Evolutionary conservation across 2,888 invertebrate genomes (phyloP).

Genomic region (Syrphus vitripennis): DNA sequence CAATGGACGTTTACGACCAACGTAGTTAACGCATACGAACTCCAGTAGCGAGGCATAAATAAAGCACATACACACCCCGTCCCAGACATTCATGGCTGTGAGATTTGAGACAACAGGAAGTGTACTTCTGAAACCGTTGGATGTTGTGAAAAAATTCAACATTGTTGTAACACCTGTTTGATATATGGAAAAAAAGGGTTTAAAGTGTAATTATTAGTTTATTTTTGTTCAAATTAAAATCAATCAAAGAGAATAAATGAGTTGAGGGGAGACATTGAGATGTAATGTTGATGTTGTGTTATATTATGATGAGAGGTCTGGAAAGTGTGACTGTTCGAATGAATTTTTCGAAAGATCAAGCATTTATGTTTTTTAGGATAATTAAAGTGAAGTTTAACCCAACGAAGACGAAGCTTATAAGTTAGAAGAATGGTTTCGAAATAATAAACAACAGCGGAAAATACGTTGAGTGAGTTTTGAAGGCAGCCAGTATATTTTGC

Average conservation of each 20-base stretch:
- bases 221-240: background rate
- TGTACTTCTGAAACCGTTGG: conserved; percentile 94
- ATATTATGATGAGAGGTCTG: background rate
- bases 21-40: conserved; percentile 97
- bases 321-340: background rate
- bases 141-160: conserved; percentile 99
- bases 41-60: conserved; percentile 96
- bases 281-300: background rate
- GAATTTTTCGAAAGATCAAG: conserved; percentile 2
- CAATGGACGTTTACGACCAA: conserved; percentile 93
- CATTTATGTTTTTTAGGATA: background rate
- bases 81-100: conserved; percentile 98
- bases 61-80: conserved; percentile 98
- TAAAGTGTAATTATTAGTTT: background rate
- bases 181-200: background rate
- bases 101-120: conserved; percentile 96
- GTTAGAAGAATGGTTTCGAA: background rate
- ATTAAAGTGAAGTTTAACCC: background rate
- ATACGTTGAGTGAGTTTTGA: too few species aligned
- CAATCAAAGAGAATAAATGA: background rate
- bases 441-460: too few species aligned
- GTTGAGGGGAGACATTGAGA: background rate
- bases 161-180: conserved; percentile 95
- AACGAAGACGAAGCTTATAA: background rate
- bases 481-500: too few species aligned